These are phyloP conservation scores for Zoanthus solanderi DNA, from an alignment of 92 coral and sea anemone species.

Conservation along the genomic window DNA sequence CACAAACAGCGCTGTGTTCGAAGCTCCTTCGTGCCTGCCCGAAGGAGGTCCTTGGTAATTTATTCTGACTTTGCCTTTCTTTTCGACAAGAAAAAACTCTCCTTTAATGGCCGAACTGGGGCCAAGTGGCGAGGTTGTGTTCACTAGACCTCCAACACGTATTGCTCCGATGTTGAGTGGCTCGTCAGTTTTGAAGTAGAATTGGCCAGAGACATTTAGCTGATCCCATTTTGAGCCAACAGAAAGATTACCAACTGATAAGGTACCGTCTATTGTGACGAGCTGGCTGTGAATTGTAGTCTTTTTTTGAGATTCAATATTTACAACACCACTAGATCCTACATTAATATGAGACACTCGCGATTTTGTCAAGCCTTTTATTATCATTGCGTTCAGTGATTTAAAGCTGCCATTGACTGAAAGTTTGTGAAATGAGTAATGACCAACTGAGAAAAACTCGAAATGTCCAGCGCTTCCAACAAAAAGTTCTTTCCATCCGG, in stretches of 20 bases:
- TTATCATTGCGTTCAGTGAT: conserved; percentile 43
- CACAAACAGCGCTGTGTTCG: conserved; percentile 59
- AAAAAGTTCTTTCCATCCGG: conserved; percentile 61
- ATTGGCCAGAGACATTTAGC: conserved; percentile 63
- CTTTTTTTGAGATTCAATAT: conserved; percentile 39
- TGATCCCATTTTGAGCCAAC: conserved; percentile 71
- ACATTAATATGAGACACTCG: conserved; percentile 45
- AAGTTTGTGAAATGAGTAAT: conserved; percentile 48
- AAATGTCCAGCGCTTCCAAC: conserved; percentile 52
- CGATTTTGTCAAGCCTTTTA: conserved; percentile 55
- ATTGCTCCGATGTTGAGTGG: conserved; percentile 64
- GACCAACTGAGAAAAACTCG: conserved; percentile 51
- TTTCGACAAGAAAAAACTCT: conserved; percentile 61
- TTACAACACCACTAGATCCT: conserved; percentile 54
- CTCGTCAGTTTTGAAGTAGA: conserved; percentile 61
- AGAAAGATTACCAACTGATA: conserved; percentile 53
- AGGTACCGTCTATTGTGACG: conserved; percentile 65
- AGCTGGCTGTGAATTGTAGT: conserved; percentile 58
- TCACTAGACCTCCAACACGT: conserved; percentile 65
- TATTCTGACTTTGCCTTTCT: conserved; percentile 57
- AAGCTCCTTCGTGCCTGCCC: conserved; percentile 55
- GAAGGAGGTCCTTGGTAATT: conserved; percentile 62
- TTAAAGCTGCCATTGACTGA: conserved; percentile 49
- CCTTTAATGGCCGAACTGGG: conserved; percentile 63
- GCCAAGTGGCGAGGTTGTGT: conserved; percentile 62